These are phyloP conservation scores for Berghia stephanieae DNA, from an alignment of 1,140 invertebrate genomes.

Conservation along the genomic window DNA sequence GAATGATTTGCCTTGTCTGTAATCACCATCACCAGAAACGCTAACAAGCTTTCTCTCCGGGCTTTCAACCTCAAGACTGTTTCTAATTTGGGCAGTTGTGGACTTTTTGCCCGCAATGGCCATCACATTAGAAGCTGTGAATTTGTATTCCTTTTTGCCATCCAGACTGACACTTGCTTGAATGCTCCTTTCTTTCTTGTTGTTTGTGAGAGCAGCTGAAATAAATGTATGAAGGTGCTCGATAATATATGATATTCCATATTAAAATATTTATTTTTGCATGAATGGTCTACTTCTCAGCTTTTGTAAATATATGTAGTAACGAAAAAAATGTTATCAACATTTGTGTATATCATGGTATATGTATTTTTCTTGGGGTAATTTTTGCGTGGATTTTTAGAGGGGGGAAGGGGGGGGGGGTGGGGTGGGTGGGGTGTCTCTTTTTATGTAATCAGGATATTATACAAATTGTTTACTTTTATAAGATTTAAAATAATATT, in stretches of 20 bases:
- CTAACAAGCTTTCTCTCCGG: conserved; percentile 19
- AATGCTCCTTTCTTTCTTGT: conserved; percentile 35
- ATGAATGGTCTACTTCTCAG: background rate
- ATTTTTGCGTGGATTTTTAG: background rate
- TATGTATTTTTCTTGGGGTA: background rate
- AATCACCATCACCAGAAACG: conserved; percentile 23
- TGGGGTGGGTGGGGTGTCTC: background rate
- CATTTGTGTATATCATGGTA: background rate
- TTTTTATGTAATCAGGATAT: background rate
- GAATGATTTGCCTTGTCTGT: conserved; percentile 25
- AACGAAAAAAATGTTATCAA: no score
- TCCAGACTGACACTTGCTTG: conserved; percentile 36
- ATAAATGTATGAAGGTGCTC: background rate
- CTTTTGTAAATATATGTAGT: no score
- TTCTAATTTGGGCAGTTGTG: background rate
- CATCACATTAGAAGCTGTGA: conserved; percentile 28
- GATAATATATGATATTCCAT: background rate
- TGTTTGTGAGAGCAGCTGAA: conserved; percentile 43
- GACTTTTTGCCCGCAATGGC: conserved; percentile 11
- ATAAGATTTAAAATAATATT: background rate
- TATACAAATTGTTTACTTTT: background rate
- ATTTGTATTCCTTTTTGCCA: conserved; percentile 38
- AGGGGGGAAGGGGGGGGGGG: background rate
- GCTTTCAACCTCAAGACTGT: conserved; percentile 15
- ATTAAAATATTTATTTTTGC: background rate